phyloP scores from a whole-genome alignment of 2,113 vertebrate genomes.

The Limanda limanda region DNA sequence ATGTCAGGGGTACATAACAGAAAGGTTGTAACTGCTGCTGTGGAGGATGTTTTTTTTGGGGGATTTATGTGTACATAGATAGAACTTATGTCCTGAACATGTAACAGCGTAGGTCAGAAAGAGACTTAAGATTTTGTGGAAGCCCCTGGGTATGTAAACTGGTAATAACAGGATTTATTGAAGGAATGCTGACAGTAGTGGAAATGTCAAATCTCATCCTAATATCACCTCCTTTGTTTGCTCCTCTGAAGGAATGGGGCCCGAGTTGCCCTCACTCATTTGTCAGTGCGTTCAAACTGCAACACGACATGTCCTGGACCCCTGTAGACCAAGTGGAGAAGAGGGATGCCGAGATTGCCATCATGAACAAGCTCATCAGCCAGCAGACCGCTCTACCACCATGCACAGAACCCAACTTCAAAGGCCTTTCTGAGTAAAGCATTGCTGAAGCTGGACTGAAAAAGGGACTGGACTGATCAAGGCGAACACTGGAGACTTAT shows the following conservation, averaged over 20 bases:
- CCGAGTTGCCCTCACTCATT: conserved; percentile 89
- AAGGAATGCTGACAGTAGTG: too few relatives aligned
- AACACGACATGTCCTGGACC: conserved; percentile 96
- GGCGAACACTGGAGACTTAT: neutral
- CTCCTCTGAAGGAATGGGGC: conserved; percentile 91
- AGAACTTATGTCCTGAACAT: too few relatives aligned
- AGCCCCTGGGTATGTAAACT: neutral
- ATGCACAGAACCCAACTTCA: conserved; percentile 83
- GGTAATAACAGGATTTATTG: neutral
- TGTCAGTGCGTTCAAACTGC: conserved; percentile 92
- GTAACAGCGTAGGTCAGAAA: too few relatives aligned
- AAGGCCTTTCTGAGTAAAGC: conserved; percentile 82
- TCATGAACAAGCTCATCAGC: conserved; percentile 90
- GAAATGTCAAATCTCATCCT: neutral
- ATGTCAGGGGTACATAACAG: neutral
- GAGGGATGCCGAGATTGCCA: conserved; percentile 85
- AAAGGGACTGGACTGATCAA: conserved; percentile 46
- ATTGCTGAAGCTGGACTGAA: conserved; percentile 43
- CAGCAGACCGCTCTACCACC: conserved; percentile 82
- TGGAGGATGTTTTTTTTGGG: neutral
- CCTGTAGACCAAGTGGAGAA: conserved; percentile 86
- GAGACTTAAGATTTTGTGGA: neutral
- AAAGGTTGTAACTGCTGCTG: neutral
- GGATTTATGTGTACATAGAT: too few relatives aligned
- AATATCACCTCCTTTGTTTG: neutral